Conservation (phyloP, 2,113 vertebrate species). For the Manacus vitellinus region DNA sequence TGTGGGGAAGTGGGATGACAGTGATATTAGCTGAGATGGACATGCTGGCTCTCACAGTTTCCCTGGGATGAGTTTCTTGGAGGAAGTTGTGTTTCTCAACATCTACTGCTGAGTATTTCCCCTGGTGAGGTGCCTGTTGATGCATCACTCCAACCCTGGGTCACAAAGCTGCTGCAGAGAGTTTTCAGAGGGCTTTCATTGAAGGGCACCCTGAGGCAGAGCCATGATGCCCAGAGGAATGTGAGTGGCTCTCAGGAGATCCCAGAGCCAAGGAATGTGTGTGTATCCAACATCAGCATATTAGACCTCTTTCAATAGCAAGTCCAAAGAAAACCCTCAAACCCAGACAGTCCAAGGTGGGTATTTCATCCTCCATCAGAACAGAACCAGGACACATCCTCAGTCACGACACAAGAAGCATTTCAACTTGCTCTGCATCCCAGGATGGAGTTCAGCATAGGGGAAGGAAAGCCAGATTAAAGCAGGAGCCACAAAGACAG, state of each 20-base stretch:
- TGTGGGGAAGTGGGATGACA: background rate
- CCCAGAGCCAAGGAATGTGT: accelerated
- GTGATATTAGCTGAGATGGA: background rate
- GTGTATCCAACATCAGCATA: accelerated
- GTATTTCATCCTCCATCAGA: background rate
- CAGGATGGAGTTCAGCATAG: background rate
- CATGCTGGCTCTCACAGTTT: background rate
- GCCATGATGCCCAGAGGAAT: background rate
- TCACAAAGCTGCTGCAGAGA: background rate
- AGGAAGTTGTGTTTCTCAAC: background rate
- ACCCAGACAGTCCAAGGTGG: background rate
- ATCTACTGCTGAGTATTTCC: background rate
- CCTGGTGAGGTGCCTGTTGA: background rate
- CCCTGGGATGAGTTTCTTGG: background rate
- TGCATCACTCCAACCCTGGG: background rate
- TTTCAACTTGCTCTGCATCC: background rate
- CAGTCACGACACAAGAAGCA: background rate
- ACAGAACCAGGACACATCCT: too few species aligned
- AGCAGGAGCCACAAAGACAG: background rate
- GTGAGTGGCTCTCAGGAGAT: background rate
- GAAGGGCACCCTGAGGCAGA: background rate
- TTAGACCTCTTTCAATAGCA: background rate
- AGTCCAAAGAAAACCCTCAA: background rate
- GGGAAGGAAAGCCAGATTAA: background rate
- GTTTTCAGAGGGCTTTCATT: background rate